phyloP scores from a whole-genome alignment of 2,113 vertebrate genomes.

The Platichthys flesus region DNA sequence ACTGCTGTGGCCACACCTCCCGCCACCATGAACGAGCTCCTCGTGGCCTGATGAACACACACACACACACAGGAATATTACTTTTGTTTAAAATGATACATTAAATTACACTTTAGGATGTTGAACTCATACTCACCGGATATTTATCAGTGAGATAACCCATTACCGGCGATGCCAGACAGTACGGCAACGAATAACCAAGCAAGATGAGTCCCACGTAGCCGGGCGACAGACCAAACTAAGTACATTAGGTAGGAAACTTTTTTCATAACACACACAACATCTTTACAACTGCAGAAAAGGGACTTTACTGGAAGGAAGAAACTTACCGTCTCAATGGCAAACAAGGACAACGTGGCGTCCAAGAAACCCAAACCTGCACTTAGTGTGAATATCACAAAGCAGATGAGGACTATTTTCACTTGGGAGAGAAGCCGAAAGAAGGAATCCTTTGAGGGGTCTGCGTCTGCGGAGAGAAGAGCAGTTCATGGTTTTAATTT shows the following conservation, averaged over 20 bases:
- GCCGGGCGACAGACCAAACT: slow-evolving; percentile 89
- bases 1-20: slow-evolving; percentile 83
- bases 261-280: rapidly evolving
- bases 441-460: slow-evolving; percentile 86
- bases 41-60: slow-evolving; percentile 67
- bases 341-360: slow-evolving; percentile 91
- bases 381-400: slow-evolving; percentile 87
- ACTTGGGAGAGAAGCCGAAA: slow-evolving; percentile 83
- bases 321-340: slow-evolving; percentile 84
- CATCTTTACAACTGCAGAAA: background rate
- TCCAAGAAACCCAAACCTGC: slow-evolving; percentile 91
- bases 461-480: slow-evolving; percentile 75
- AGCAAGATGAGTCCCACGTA: slow-evolving; percentile 93
- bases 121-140: slow-evolving; percentile 84
- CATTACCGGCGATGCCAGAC: slow-evolving; percentile 88
- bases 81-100: background rate
- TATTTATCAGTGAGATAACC: slow-evolving; percentile 90
- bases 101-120: background rate
- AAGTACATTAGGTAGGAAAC: background rate
- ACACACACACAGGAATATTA: background rate
- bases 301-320: background rate
- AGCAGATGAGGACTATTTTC: slow-evolving; percentile 86
- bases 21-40: slow-evolving; percentile 86
- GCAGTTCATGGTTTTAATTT: background rate
- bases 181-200: slow-evolving; percentile 87